Conservation (phyloP, 1,140 invertebrate species). For the Drosophila trapezifrons region DNA sequence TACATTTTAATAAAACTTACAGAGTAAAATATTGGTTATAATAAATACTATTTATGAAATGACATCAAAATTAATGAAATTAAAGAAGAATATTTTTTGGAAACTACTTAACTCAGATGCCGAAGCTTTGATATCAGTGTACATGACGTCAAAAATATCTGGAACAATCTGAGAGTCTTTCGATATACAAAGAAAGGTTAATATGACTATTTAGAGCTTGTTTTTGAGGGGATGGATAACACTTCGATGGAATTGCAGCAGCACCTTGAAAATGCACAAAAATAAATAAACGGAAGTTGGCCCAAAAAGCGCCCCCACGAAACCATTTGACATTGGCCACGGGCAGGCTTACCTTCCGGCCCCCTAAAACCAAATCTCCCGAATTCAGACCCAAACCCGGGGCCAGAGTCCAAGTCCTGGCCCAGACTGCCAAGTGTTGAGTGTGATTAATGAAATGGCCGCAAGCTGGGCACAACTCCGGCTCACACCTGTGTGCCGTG, state of each 20-base stretch:
- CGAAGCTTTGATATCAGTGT: too few relatives aligned
- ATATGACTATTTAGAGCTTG: neutral
- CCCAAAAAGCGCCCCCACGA: slow-evolving; percentile 13
- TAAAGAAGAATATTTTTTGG: too few relatives aligned
- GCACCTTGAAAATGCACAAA: slow-evolving; percentile 17
- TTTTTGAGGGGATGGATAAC: too few relatives aligned
- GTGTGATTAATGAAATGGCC: slow-evolving; percentile 80
- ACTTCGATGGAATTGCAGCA: neutral
- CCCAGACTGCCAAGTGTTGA: slow-evolving; percentile 68
- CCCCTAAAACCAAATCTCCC: neutral
- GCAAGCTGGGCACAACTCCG: slow-evolving; percentile 46
- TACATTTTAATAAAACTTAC: too few relatives aligned
- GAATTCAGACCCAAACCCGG: neutral
- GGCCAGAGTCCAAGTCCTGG: slow-evolving; percentile 30
- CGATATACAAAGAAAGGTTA: neutral
- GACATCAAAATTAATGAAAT: too few relatives aligned
- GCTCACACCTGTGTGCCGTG: slow-evolving; percentile 45
- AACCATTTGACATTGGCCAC: slow-evolving; percentile 70
- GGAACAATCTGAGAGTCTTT: too few relatives aligned
- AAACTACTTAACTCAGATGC: too few relatives aligned
- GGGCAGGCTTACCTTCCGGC: slow-evolving; percentile 31
- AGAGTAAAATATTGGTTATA: too few relatives aligned
- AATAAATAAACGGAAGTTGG: slow-evolving; percentile 34
- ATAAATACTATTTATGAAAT: too few relatives aligned
- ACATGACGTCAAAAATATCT: too few relatives aligned